phyloP scores from a whole-genome alignment of 2,888 invertebrate genomes.

The Smittia aterrima region DNA sequence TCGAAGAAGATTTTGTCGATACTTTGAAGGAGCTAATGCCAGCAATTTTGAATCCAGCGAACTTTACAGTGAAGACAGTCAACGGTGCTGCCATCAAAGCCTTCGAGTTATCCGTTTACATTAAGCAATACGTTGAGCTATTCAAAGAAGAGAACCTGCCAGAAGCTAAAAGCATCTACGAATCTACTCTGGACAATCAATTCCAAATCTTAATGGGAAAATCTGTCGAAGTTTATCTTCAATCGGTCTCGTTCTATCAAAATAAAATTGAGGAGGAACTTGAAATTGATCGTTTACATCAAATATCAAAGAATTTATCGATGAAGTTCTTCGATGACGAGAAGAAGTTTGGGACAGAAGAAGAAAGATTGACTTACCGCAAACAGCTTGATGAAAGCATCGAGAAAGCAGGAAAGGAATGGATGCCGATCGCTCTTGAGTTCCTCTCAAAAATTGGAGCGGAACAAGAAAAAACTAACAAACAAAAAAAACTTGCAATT shows the following conservation, averaged over 20 bases:
- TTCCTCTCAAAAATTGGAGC: not conserved
- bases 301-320: not conserved
- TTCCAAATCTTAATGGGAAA: conserved; percentile 31
- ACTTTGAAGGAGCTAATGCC: conserved; percentile 20
- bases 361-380: not conserved
- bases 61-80: conserved; percentile 5
- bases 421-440: conserved; percentile 16
- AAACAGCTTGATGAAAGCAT: not conserved
- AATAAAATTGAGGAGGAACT: not conserved
- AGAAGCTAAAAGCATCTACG: conserved; percentile 35
- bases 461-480: conserved; percentile 5
- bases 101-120: conserved; percentile 13
- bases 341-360: conserved; percentile 17
- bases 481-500: not conserved
- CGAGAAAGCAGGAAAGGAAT: conserved; percentile 10
- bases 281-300: not conserved
- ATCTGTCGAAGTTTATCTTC: conserved; percentile 11
- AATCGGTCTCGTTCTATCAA: conserved; percentile 6
- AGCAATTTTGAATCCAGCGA: conserved; percentile 25
- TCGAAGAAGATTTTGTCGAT: conserved; percentile 41
- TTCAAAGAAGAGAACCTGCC: conserved; percentile 33
- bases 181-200: conserved; percentile 35
- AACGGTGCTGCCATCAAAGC: conserved; percentile 26
- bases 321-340: conserved; percentile 21
- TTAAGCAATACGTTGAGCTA: conserved; percentile 33